Evolutionary conservation across 2,113 vertebrate species (phyloP), one percentile per base, ranked within the genome.

Genomic region (Symphodus melops): DNA sequence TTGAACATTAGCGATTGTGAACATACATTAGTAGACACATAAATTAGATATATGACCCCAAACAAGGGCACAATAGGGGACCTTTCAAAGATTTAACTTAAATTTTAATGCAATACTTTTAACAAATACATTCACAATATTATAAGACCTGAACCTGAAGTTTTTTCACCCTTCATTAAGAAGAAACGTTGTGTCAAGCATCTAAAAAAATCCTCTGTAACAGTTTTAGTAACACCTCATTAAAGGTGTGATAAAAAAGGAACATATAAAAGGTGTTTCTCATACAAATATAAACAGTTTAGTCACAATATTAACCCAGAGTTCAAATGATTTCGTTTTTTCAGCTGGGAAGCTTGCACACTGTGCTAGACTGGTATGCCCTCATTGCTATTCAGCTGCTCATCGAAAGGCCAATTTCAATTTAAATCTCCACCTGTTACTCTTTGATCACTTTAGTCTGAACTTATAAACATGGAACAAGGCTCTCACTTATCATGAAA

Each of bases 371-470:
- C 53, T 25, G 33, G 13, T 71, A 66, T 51, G 16, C 9, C 44
- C 55, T 82, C n/a, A n/a, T 77, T 77, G 71, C 70, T 76, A 65
- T 72, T 82, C 58, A 55, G 28, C 68, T 68, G 81, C 64, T 89
- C 67, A 81, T 74, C 75, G 59, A 68, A 83, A 87, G 79, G 53
- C 48, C 42, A 49, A n/a, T 73, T 78, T 82, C 61, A 81, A 74
- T 88, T 68, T 72, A 53, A 76, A 68, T 52, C 54, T 68, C 68
- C 82, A 75, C 75, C 69, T 88, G 83, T 82, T 84, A 58, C 55
- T 75, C 79, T 76, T 79, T 81, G 81, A 81, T 86, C 67, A 69
- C 42, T 71, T 60, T 2, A 58, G 68, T 56, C 60, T 70, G 60
- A 52, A 68, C 49, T 77, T 54, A 44, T 48, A 75, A 84, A 76